These are phyloP conservation scores for Leptobrachium ailaonicum DNA, from an alignment of 2,113 vertebrate genomes.

Conservation along the genomic window DNA sequence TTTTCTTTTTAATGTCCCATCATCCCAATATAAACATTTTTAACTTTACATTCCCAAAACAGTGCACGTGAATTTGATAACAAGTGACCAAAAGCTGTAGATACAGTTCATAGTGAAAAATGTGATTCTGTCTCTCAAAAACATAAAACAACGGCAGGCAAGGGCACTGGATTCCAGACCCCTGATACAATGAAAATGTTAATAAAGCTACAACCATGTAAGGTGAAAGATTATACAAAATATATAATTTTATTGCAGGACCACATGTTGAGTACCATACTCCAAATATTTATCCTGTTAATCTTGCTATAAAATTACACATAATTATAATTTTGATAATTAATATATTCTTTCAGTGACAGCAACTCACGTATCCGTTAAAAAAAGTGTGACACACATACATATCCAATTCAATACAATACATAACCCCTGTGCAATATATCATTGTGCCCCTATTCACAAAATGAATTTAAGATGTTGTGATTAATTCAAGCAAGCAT, in stretches of 20 bases:
- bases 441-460: slow-evolving; percentile 29
- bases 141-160: not conserved
- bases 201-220: slow-evolving; percentile 48
- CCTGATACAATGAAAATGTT: not conserved
- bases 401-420: slow-evolving; percentile 9
- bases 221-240: slow-evolving; percentile 34
- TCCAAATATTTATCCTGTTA: slow-evolving; percentile 37
- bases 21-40: slow-evolving; percentile 57
- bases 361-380: slow-evolving; percentile 32
- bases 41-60: slow-evolving; percentile 71
- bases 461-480: slow-evolving; percentile 22
- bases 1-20: slow-evolving; percentile 61
- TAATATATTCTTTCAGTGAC: slow-evolving; percentile 36
- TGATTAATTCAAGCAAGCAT: not conserved
- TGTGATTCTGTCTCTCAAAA: slow-evolving; percentile 51
- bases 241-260: slow-evolving; percentile 42
- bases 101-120: slow-evolving; percentile 56
- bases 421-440: slow-evolving; percentile 35
- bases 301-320: slow-evolving; percentile 26
- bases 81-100: slow-evolving; percentile 62
- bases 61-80: slow-evolving; percentile 73
- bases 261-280: slow-evolving; percentile 40
- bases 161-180: not conserved
- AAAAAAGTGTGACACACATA: not conserved
- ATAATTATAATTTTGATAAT: slow-evolving; percentile 20